Evolutionary conservation across 2,888 invertebrate genomes (phyloP).

Genomic region (Andricus curvator): DNA sequence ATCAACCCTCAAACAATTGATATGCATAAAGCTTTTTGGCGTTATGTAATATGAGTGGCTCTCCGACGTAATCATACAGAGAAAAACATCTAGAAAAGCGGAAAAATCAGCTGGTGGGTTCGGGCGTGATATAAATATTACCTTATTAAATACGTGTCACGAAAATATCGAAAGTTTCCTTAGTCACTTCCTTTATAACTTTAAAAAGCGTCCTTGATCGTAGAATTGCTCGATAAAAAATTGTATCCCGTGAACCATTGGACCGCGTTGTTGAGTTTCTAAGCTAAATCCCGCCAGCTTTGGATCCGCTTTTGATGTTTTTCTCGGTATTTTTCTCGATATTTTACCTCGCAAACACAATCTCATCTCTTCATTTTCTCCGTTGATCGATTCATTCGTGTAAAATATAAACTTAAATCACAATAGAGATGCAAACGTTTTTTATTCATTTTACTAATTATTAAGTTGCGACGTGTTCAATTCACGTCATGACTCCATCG

Average conservation of each 20-base stretch:
- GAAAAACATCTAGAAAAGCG: constrained; percentile 15
- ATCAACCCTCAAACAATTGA: constrained; percentile 21
- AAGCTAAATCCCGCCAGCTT: constrained; percentile 30
- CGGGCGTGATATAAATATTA: constrained; percentile 70
- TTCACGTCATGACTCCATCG: constrained; percentile 2
- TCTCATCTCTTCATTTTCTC: background rate
- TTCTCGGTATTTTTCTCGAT: constrained; percentile 1
- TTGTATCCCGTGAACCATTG: constrained; percentile 77
- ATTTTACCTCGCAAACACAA: constrained; percentile 10
- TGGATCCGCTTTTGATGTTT: constrained; percentile 18
- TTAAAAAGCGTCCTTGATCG: constrained; percentile 43
- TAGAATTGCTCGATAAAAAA: constrained; percentile 66
- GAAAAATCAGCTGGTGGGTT: constrained; percentile 60
- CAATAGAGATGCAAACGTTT: background rate
- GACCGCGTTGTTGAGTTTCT: constrained; percentile 68
- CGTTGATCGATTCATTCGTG: constrained; percentile 1
- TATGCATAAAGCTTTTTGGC: constrained; percentile 22
- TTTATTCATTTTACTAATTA: background rate
- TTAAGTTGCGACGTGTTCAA: constrained; percentile 18
- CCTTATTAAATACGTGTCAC: constrained; percentile 71
- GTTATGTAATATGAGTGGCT: background rate
- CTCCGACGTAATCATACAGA: background rate
- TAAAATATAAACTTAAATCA: background rate
- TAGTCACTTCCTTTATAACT: constrained; percentile 50
- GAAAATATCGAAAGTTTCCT: constrained; percentile 67